Conservation (phyloP, 2,113 vertebrate genomes). For the Laticauda laticaudata region DNA sequence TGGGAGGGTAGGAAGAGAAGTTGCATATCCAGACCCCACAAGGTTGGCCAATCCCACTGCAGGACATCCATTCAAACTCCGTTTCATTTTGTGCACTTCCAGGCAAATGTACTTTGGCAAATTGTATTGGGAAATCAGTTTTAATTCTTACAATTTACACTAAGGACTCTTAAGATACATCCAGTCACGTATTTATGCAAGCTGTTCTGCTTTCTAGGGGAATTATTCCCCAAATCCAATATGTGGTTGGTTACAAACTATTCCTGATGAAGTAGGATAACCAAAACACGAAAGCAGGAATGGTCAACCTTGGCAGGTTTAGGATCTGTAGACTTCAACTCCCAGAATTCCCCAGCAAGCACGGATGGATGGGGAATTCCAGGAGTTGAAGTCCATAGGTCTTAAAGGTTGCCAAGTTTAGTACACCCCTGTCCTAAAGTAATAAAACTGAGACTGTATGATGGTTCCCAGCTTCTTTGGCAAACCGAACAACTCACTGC, state of each 20-base stretch:
- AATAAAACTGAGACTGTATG: not conserved
- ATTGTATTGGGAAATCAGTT: not conserved
- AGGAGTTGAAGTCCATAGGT: not conserved
- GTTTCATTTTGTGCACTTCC: conserved; percentile 16
- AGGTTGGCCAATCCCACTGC: not conserved
- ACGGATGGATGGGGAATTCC: not conserved
- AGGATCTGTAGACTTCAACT: not conserved
- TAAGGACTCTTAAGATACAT: not conserved
- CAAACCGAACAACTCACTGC: not conserved
- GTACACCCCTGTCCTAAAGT: not conserved
- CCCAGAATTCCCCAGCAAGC: not conserved
- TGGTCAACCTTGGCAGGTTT: not conserved
- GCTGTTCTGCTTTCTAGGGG: not conserved
- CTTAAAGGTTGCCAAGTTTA: not conserved
- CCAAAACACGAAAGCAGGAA: not conserved
- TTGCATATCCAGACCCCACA: not conserved
- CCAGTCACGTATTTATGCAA: not conserved
- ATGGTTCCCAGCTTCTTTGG: not conserved
- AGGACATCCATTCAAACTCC: not conserved
- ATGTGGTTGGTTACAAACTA: not conserved
- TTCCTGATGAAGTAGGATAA: not conserved
- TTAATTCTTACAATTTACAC: not conserved
- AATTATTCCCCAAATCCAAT: not conserved
- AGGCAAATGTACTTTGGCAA: conserved; percentile 16
- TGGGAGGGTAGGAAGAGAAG: not conserved